Percentiles rank a stretch among this genome's conserved stretches.
These are phyloP conservation scores for Synergus laeviventris DNA, from an alignment of 2,888 invertebrate genomes.

Conservation along the genomic window DNA sequence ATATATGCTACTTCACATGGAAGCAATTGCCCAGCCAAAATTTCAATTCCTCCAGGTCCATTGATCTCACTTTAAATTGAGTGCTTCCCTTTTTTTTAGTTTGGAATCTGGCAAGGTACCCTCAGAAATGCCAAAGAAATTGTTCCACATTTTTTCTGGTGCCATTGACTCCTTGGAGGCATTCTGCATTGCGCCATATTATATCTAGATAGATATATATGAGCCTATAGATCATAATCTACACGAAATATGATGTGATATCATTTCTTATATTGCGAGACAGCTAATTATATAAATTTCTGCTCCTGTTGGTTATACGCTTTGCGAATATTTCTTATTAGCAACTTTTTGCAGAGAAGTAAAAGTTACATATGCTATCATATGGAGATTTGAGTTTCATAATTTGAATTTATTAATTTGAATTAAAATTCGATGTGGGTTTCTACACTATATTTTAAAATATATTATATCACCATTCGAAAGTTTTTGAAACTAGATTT, in stretches of 20 bases:
- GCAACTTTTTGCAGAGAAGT: background rate
- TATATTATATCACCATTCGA: too few species aligned
- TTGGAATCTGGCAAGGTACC: conserved; percentile 15
- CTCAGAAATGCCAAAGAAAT: conserved; percentile 9
- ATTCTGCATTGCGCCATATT: conserved; percentile 37
- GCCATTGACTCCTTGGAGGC: conserved; percentile 9
- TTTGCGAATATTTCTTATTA: background rate
- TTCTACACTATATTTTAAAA: too few species aligned
- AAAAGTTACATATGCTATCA: too few species aligned
- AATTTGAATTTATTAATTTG: too few species aligned
- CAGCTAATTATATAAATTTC: conserved; percentile 23
- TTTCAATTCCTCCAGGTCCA: conserved; percentile 10
- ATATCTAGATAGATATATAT: conserved; percentile 8
- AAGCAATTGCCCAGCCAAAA: conserved; percentile 20
- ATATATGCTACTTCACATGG: background rate
- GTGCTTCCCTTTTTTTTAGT: background rate
- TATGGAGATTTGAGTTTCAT: too few species aligned
- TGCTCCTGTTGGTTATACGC: background rate
- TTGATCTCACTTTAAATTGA: conserved; percentile 11
- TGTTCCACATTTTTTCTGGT: conserved; percentile 22
- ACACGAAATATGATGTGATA: background rate
- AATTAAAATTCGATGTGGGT: too few species aligned
- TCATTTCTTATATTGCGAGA: background rate
- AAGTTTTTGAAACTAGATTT: too few species aligned
- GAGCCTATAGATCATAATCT: background rate